A percentile compares a stretch with the other conserved stretches of the same genome.
Conservation (phyloP, 2,888 invertebrate species). For the Callimorpha dominula region DNA sequence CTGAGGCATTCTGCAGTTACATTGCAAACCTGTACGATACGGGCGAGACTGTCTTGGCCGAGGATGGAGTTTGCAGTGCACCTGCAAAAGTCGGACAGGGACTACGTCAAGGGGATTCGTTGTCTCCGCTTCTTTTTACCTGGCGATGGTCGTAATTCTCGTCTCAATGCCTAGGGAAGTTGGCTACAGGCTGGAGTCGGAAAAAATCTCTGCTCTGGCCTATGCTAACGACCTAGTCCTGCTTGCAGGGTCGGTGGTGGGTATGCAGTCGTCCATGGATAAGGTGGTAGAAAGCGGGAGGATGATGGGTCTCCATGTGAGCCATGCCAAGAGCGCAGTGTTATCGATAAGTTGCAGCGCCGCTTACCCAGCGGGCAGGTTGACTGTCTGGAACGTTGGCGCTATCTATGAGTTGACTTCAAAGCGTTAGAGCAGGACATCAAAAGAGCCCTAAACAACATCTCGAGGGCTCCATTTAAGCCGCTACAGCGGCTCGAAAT, state of each 20-base stretch:
- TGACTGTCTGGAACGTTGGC: constrained; percentile 49
- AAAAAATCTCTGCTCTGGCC: constrained; percentile 56
- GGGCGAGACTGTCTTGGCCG: constrained; percentile 43
- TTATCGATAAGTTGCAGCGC: constrained; percentile 44
- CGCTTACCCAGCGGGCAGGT: constrained; percentile 46
- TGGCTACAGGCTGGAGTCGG: constrained; percentile 38
- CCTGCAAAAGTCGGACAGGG: constrained; percentile 51
- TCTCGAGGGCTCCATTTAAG: constrained; percentile 42
- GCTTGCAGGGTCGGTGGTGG: constrained; percentile 53
- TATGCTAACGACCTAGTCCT: constrained; percentile 66
- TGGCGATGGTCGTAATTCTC: constrained; percentile 24
- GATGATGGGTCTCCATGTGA: constrained; percentile 23
- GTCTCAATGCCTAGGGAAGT: constrained; percentile 40
- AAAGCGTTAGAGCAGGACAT: constrained; percentile 51
- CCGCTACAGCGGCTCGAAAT: constrained; percentile 66
- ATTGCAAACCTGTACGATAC: constrained; percentile 58
- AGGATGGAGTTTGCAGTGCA: constrained; percentile 33
- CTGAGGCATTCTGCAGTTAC: constrained; percentile 50
- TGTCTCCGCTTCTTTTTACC: constrained; percentile 59
- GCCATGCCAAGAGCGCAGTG: constrained; percentile 50
- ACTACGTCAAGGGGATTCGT: constrained; percentile 62
- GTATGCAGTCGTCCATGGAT: constrained; percentile 34
- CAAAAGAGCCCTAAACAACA: constrained; percentile 25
- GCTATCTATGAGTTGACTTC: constrained; percentile 58
- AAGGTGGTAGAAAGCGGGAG: constrained; percentile 33